Base-by-base conservation (phyloP, 2,113 vertebrate genomes). In the Craseonycteris thonglongyai region DNA sequence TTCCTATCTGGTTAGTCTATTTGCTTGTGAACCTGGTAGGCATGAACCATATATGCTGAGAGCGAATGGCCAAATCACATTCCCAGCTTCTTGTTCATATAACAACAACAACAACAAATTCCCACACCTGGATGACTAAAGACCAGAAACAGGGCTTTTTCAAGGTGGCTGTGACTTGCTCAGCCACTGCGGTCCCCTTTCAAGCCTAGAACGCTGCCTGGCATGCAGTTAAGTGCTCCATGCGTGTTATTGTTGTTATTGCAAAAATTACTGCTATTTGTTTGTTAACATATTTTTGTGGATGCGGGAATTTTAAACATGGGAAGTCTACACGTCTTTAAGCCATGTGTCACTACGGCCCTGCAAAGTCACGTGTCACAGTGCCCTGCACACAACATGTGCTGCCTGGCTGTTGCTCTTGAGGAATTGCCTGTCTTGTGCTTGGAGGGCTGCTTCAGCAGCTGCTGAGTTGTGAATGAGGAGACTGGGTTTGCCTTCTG, bases 321-420 rank as follows among this genome's bases (percentile, higher is more conserved):
- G 7, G 21, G 71, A 40, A 74, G 1, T 26, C 40, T 40, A 18
- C 4, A n/a, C 0, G 0, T 33, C 22, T 63, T 88, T 28, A 87
- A 71, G 24, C 30, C 4, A 1, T 0, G 11, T 38, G 8, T 80
- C 66, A 66, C n/a, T 71, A 7, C 28, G 24, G 6, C 21, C 19
- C 10, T 45, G 66, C 42, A 79, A 35, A 75, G 19, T 6, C 15
- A 45, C 7, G 0, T 16, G 63, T 9, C 45, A 1, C 5, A 12
- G 11, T 1, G 72, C 24, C 12, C 14, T 22, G 63, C 30, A 35
- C 5, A 0, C 3, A 33, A 3, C 10, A 13, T 6, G 6, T 38
- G 14, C 14, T 72, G 33, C 13, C 0, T 19, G 13, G 7, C 7
- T n/a, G n/a, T n/a, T 28, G 26, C 12, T 51, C 22, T 21, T 14